phyloP scores from a whole-genome alignment of 2,113 vertebrate species.

The Acanthisitta chloris region DNA sequence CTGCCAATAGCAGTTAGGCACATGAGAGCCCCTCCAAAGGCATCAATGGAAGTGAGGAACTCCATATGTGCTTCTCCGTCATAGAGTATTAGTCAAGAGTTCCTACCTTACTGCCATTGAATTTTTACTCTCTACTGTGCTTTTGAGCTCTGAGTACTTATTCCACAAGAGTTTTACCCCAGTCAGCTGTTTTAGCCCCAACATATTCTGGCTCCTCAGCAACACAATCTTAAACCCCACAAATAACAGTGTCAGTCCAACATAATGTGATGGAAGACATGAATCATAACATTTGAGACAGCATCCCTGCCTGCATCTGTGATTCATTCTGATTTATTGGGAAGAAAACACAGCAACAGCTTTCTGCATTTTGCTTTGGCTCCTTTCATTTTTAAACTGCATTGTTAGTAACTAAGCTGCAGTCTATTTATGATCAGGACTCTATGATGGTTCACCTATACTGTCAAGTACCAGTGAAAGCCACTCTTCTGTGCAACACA shows the following conservation, averaged over 20 bases:
- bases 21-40: neutral
- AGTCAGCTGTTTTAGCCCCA: neutral
- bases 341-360: neutral
- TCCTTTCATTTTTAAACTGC: slow-evolving; percentile 10
- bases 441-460: neutral
- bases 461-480: slow-evolving; percentile 32
- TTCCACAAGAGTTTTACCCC: neutral
- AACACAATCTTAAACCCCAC: neutral
- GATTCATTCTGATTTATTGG: slow-evolving; percentile 32
- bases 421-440: slow-evolving; percentile 18
- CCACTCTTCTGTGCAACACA: neutral
- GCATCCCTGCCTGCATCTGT: neutral
- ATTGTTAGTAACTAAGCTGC: neutral
- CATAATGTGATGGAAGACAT: neutral
- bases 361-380: neutral
- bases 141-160: neutral
- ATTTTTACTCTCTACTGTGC: neutral
- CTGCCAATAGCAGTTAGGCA: neutral
- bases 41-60: neutral
- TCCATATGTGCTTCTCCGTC: neutral
- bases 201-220: neutral
- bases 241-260: neutral
- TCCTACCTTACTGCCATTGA: neutral
- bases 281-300: neutral
- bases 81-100: neutral